These are phyloP conservation scores for Cheumatopsyche charites DNA, from an alignment of 1,140 invertebrate genomes.

Conservation along the genomic window DNA sequence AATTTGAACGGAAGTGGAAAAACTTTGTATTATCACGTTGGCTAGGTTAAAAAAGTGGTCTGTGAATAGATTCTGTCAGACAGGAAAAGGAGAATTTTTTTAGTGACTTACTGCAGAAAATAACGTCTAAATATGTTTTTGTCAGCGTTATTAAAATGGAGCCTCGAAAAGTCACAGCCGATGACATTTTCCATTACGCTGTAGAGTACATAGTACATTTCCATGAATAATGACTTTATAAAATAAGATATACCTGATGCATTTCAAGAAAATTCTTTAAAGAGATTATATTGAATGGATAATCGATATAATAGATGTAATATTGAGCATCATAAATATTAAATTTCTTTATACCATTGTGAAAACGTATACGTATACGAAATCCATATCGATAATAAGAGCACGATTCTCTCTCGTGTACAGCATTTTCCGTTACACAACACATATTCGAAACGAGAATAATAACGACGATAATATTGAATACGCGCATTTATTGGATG, in stretches of 20 bases:
- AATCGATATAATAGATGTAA: no score
- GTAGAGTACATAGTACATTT: neutral
- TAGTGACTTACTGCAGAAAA: constrained; percentile 9
- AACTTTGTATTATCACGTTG: neutral
- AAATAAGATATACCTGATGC: no score
- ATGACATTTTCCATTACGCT: neutral
- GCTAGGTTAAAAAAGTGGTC: neutral
- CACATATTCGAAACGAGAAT: neutral
- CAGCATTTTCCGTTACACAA: no score
- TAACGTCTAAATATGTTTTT: constrained; percentile 32
- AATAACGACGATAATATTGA: neutral
- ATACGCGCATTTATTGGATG: constrained; percentile 18
- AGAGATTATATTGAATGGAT: no score
- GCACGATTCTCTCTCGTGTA: no score
- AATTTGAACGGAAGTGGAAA: constrained; percentile 22
- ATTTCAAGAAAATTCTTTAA: no score
- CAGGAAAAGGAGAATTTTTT: constrained; percentile 32
- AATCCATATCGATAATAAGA: no score
- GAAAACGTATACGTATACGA: no score
- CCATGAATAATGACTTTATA: no score
- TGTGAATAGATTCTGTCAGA: constrained; percentile 37
- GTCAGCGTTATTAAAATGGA: constrained; percentile 15
- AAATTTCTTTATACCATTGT: no score
- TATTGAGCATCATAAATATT: no score
- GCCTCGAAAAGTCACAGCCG: neutral